phyloP scores from a whole-genome alignment of 2,888 invertebrate species.

The Molorchus minor region DNA sequence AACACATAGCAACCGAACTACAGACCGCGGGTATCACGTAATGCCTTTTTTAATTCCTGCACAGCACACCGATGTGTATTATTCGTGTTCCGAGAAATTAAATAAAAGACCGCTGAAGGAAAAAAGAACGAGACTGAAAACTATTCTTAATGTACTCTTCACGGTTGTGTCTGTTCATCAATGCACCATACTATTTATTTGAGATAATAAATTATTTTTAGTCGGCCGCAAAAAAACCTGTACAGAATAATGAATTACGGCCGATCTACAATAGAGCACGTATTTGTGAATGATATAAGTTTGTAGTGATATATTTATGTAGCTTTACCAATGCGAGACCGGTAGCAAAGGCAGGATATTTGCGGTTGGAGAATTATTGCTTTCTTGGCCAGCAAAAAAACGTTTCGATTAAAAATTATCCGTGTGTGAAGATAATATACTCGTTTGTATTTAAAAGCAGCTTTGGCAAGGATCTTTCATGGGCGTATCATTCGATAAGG shows the following conservation, averaged over 20 bases:
- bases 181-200: slow-evolving; percentile 17
- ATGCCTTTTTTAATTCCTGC: slow-evolving; percentile 3
- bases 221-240: slow-evolving; percentile 14
- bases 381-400: slow-evolving; percentile 33
- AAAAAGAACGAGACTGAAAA: slow-evolving; percentile 2
- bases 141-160: slow-evolving; percentile 18
- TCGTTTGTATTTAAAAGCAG: slow-evolving; percentile 7
- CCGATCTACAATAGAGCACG: slow-evolving; percentile 34
- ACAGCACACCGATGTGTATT: slow-evolving; percentile 15
- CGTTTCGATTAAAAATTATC: slow-evolving; percentile 33
- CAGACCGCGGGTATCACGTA: slow-evolving; percentile 4
- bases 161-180: slow-evolving; percentile 6
- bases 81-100: slow-evolving; percentile 15
- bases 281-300: slow-evolving; percentile 34
- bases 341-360: slow-evolving; percentile 39
- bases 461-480: slow-evolving; percentile 10
- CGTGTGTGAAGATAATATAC: slow-evolving; percentile 18
- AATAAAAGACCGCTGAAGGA: slow-evolving; percentile 1
- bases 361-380: slow-evolving; percentile 40
- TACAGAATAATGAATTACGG: slow-evolving; percentile 38
- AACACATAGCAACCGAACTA: not conserved
- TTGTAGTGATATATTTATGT: slow-evolving; percentile 5
- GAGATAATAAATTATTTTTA: slow-evolving; percentile 24
- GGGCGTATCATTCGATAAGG: too few species aligned
- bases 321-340: slow-evolving; percentile 35